Base-by-base conservation (phyloP, 2,888 invertebrate species). In the Caenorhabditis sp. region DNA sequence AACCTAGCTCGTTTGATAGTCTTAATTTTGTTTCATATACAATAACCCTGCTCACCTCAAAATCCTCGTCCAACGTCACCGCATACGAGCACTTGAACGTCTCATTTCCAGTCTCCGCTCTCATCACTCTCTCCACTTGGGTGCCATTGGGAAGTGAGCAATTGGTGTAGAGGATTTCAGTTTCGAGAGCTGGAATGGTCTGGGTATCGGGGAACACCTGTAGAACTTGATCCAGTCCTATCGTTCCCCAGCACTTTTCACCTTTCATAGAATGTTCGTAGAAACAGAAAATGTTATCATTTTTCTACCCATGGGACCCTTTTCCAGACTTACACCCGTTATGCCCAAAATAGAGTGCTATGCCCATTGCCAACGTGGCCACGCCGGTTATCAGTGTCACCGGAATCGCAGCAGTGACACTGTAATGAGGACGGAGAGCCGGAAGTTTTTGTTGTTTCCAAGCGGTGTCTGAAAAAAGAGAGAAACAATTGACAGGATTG, bases 381-480 rank as follows among this genome's bases (percentile, higher is more conserved):
- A 83, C 44, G 14, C 84, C 86, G 0, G 80, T 47, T 3, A 84
- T 16, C 14, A 86, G 31, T 8, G 85, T 75, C 7, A 86, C 74
- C 1, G 86, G 86, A 56, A 87, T 72, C 1, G 85, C 89, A 10
- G 84, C 80, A 28, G 76, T 66, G 3, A 87, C 70, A 19, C 77
- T 88, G 47, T 86, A 80, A 26, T 85, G 77, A 0, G 89, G 87
- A 14, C 90, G 88, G 44, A 84, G 80, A 0, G 89, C 82, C 0
- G 82, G 69, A 8, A 89, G 85, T 7, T 75, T 79, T 64, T 90
- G 90, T 61, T 90, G 90, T 28, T 86, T 82, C 87, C 88, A 90
- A 14, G 84, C 69, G 1, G 84, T 83, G 70, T 83, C 80, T 85
- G 63, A 59, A 83, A 77, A n/a, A 14, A 6, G 31, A n/a, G 38